Evolutionary conservation across 1,140 invertebrate species (phyloP).

Genomic region (Nilaparvata lugens): DNA sequence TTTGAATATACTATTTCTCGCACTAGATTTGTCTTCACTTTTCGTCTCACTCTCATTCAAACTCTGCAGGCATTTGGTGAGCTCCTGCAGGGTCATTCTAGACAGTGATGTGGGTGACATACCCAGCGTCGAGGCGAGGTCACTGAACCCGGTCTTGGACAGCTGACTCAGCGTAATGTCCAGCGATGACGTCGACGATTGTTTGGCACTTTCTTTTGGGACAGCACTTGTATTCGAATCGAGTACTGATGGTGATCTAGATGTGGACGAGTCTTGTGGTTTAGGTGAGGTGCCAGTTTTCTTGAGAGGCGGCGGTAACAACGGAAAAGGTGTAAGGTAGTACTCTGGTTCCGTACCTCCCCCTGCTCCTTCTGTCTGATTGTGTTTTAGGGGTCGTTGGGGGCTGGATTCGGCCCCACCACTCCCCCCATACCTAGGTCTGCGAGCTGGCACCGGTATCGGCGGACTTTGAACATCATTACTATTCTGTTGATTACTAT

Average conservation of each 20-base stretch:
- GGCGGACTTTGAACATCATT: slow-evolving; percentile 43
- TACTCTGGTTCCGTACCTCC: slow-evolving; percentile 46
- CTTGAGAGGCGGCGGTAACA: slow-evolving; percentile 36
- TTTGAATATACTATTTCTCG: slow-evolving; percentile 16
- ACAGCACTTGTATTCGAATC: too few species aligned
- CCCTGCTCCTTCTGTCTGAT: slow-evolving; percentile 22
- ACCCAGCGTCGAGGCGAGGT: slow-evolving; percentile 61
- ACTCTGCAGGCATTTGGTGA: slow-evolving; percentile 61
- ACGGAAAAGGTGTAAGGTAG: slow-evolving; percentile 40
- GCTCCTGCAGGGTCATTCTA: slow-evolving; percentile 72
- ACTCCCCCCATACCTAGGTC: slow-evolving; percentile 43
- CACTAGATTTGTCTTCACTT: slow-evolving; percentile 26
- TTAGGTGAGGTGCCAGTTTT: slow-evolving; percentile 16
- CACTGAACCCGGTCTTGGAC: slow-evolving; percentile 66
- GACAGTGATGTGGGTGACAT: slow-evolving; percentile 68
- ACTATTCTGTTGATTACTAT: slow-evolving; percentile 18
- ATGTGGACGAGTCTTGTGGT: neutral
- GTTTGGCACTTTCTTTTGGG: slow-evolving; percentile 24
- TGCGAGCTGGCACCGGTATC: slow-evolving; percentile 50
- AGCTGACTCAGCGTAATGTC: slow-evolving; percentile 74
- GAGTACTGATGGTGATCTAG: too few species aligned
- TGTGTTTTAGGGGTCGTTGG: slow-evolving; percentile 37
- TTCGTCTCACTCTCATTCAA: slow-evolving; percentile 23
- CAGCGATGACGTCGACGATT: slow-evolving; percentile 33
- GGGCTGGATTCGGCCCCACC: slow-evolving; percentile 29